Percentiles rank a stretch among this genome's conserved stretches.
These are phyloP conservation scores for Drosophila sp. DNA, from an alignment of 1,140 invertebrate genomes.

Conservation along the genomic window DNA sequence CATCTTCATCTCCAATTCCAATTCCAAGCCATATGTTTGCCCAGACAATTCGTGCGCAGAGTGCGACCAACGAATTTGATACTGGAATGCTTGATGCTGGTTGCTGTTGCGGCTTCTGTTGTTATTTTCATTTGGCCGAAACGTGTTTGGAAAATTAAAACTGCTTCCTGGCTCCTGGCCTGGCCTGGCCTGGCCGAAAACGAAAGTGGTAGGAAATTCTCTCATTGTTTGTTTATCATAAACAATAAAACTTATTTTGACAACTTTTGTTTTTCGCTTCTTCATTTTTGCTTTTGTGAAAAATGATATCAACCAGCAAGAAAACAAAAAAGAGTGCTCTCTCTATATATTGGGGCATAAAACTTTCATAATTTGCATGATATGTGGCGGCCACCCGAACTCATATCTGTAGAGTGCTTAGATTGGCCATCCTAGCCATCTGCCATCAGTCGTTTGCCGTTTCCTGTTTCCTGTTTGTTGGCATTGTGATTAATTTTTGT, in stretches of 20 bases:
- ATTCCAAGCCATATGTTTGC: slow-evolving; percentile 59
- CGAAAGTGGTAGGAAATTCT: slow-evolving; percentile 62
- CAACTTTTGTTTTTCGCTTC: slow-evolving; percentile 46
- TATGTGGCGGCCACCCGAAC: slow-evolving; percentile 41
- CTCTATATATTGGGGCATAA: slow-evolving; percentile 52
- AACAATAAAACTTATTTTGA: slow-evolving; percentile 78
- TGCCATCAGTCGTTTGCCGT: slow-evolving; percentile 60
- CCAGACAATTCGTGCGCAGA: slow-evolving; percentile 51
- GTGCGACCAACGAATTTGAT: slow-evolving; percentile 54
- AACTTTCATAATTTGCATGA: slow-evolving; percentile 77
- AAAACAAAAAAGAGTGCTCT: slow-evolving; percentile 9
- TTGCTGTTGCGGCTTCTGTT: slow-evolving; percentile 39
- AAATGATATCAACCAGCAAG: slow-evolving; percentile 53
- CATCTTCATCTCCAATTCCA: slow-evolving; percentile 36
- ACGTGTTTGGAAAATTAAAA: slow-evolving; percentile 79
- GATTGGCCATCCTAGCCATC: slow-evolving; percentile 40
- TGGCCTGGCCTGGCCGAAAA: slow-evolving; percentile 41
- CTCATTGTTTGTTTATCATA: slow-evolving; percentile 71
- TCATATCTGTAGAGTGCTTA: background rate
- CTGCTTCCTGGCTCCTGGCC: slow-evolving; percentile 32
- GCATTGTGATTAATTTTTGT: slow-evolving; percentile 65
- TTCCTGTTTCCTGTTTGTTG: slow-evolving; percentile 42
- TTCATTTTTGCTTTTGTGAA: slow-evolving; percentile 17
- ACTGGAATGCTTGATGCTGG: slow-evolving; percentile 34
- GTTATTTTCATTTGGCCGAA: slow-evolving; percentile 73